Percentiles rank a stretch among this genome's conserved stretches.
These are phyloP conservation scores for Gasterosteus aculeatus DNA, from an alignment of 2,113 vertebrate genomes.

Conservation along the genomic window DNA sequence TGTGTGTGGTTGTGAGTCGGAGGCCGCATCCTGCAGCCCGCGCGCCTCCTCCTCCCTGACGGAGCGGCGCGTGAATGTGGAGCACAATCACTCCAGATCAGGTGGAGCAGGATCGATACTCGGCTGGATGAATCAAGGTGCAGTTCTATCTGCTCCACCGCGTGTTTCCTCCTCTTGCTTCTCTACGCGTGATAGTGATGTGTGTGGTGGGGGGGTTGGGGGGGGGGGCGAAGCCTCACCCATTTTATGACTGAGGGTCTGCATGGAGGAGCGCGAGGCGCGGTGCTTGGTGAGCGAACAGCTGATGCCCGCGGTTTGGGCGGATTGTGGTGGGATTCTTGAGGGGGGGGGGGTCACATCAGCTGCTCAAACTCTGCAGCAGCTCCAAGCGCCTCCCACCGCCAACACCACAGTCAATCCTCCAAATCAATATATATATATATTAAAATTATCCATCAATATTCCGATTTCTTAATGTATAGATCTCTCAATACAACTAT, in stretches of 20 bases:
- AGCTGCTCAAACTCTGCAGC: slow-evolving; percentile 61
- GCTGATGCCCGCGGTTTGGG: slow-evolving; percentile 55
- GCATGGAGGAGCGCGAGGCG: slow-evolving; percentile 18
- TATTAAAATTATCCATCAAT: not conserved
- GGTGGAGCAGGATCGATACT: slow-evolving; percentile 11
- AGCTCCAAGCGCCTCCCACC: slow-evolving; percentile 34
- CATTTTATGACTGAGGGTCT: slow-evolving; percentile 45
- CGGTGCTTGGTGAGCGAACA: slow-evolving; percentile 29
- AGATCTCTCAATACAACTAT: not conserved
- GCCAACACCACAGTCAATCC: not conserved
- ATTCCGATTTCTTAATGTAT: not conserved
- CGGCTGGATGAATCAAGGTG: slow-evolving; percentile 11
- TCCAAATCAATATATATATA: not conserved
- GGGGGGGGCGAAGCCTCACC: slow-evolving; percentile 54
- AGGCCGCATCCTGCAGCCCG: slow-evolving; percentile 50
- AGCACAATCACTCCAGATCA: slow-evolving; percentile 5
- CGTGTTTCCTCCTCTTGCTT: slow-evolving; percentile 9
- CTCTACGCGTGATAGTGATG: not conserved
- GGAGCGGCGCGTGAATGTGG: slow-evolving; percentile 19
- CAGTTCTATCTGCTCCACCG: not conserved
- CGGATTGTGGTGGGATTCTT: slow-evolving; percentile 12
- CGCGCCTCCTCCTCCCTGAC: slow-evolving; percentile 45
- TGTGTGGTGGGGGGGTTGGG: rapidly evolving
- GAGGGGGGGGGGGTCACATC: slow-evolving; percentile 4
- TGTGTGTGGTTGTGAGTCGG: not conserved